Base-by-base conservation (phyloP, 1,140 invertebrate species). In the Meloidogyne hapla region DNA sequence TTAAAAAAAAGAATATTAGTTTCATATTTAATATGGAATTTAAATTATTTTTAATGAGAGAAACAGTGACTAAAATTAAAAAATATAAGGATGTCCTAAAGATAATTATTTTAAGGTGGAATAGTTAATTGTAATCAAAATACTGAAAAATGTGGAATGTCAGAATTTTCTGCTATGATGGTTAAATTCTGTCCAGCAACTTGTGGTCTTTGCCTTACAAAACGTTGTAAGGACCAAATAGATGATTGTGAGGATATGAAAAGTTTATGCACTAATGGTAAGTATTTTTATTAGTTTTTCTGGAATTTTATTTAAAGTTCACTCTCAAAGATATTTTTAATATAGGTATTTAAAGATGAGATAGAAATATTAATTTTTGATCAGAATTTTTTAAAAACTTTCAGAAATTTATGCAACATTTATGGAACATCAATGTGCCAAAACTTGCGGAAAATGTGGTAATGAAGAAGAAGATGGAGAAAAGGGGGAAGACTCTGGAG, bases 121-220 rank as follows among this genome's bases (percentile, higher is more conserved):
- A 81, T 81, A 15, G 80, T 81, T 10, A 81, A 81, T 61, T 81
- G 80, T 65, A 82, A 81, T 62, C 64, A 79, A 69, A 79, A 79
- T n/a, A 69, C 80, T 26, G 78, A 79, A 42, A 79, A 79, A 40
- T 79, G 78, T 69, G 71, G 64, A 15, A 78, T 69, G 65, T 48
- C 70, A 42, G 80, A 81, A 62, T 81, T 81, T 40, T 83, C 80
- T 1, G 26, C 79, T 15, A 81, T 81, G 80, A 78, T 78, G 75
- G 65, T 83, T 56, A 83, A 83, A 56, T 83, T 84, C 72, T 82
- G 81, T 67, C 81, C 81, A 12, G 79, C 81, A 15, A 82, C 81
- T 9, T 82, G 81, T 71, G 81, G 81, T 26, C 76, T 82, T 8
- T 82, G 81, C 61, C 64, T 81, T n/a, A 75, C 80, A 4, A 83